Conservation (phyloP, 2,888 invertebrate species). For the Drosophila limbata region DNA sequence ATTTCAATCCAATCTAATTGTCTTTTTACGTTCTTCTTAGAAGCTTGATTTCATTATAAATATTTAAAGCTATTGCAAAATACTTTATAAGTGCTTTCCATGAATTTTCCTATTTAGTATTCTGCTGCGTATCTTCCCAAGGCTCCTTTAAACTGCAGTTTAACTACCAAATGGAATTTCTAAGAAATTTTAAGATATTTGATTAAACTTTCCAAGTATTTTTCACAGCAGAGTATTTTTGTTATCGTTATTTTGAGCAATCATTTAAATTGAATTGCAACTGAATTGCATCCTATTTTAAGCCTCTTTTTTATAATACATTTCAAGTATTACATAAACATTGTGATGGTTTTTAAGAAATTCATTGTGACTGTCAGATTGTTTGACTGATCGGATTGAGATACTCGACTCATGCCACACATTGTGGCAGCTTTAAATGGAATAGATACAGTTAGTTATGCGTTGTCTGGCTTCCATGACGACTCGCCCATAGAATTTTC, state of each 20-base stretch:
- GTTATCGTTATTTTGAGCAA: neutral
- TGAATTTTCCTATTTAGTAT: neutral
- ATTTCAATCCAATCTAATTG: neutral
- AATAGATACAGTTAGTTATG: slow-evolving; percentile 43
- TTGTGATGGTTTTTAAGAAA: slow-evolving; percentile 1
- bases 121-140: no score
- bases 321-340: slow-evolving; percentile 11
- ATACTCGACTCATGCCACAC: slow-evolving; percentile 17
- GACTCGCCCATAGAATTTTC: slow-evolving; percentile 18
- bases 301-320: neutral
- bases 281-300: neutral
- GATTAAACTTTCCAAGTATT: no score
- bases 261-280: no score
- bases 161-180: neutral
- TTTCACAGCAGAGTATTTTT: neutral
- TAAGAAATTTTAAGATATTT: neutral
- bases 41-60: neutral
- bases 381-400: slow-evolving; percentile 23
- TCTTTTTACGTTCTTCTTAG: neutral
- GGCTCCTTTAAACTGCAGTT: neutral
- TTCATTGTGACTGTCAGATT: slow-evolving; percentile 16
- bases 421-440: slow-evolving; percentile 38
- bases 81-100: neutral
- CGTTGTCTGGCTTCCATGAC: slow-evolving; percentile 17
- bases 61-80: neutral